Percentiles rank a stretch among this genome's conserved stretches.
phyloP scores from a whole-genome alignment of 2,888 invertebrate species.

The Taphrorychus bicolor region DNA sequence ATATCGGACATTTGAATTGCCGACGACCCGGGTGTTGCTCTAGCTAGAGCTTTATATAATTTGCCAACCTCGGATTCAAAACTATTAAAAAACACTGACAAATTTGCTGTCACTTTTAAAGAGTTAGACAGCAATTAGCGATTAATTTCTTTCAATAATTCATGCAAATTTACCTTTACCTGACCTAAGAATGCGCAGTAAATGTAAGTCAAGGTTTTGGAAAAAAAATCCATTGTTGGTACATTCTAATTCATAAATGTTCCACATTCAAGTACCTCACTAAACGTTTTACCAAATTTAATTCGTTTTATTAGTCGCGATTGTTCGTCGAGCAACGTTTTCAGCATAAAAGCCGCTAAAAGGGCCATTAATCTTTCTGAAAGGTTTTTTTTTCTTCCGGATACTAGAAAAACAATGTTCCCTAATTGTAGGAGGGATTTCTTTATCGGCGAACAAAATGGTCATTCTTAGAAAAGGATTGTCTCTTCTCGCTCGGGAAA shows the following conservation, averaged over 20 bases:
- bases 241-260: background rate
- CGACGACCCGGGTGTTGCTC: conserved; percentile 9
- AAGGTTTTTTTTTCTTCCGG: conserved; percentile 10
- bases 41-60: background rate
- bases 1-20: conserved; percentile 26
- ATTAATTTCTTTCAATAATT: too few species aligned
- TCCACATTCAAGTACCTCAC: background rate
- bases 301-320: background rate
- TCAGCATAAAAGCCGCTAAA: conserved; percentile 9
- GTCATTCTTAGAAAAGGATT: background rate
- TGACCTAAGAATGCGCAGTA: too few species aligned
- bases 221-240: too few species aligned
- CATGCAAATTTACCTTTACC: too few species aligned
- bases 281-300: background rate
- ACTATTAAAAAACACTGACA: background rate
- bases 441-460: conserved; percentile 16
- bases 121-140: too few species aligned
- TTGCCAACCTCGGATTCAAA: background rate
- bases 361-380: conserved; percentile 19
- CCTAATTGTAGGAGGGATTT: conserved; percentile 14
- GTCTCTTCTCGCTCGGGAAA: background rate
- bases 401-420: conserved; percentile 14
- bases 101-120: too few species aligned
- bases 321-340: background rate
- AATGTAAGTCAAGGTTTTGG: too few species aligned